Percentiles rank a stretch among this genome's conserved stretches.
phyloP scores from a whole-genome alignment of 2,888 invertebrate genomes.

The Vanessa cardui region DNA sequence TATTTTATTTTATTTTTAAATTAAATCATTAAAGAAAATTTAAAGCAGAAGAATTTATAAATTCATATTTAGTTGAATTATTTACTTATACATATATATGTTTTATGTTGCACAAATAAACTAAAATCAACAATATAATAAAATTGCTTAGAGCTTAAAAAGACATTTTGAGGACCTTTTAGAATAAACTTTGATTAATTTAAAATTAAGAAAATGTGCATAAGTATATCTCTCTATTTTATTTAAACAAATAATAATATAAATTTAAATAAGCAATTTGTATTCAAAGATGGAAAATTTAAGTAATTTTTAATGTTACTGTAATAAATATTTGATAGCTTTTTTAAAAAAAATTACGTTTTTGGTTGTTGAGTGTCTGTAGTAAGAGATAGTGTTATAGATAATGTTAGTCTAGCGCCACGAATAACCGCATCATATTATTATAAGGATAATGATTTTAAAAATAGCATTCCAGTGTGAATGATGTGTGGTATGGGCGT shows the following conservation, averaged over 20 bases:
- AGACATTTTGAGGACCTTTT: constrained; percentile 5
- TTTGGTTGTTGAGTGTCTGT: constrained; percentile 4
- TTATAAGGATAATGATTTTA: neutral
- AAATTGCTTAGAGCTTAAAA: constrained; percentile 10
- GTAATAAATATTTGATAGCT: neutral
- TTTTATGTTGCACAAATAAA: neutral
- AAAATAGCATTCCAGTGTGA: neutral
- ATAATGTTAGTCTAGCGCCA: neutral
- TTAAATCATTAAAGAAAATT: too few relatives aligned
- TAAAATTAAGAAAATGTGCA: neutral
- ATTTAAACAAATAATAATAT: neutral
- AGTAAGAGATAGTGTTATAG: neutral
- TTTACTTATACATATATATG: neutral
- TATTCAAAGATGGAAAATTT: neutral
- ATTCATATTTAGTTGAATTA: too few relatives aligned
- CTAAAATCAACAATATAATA: neutral
- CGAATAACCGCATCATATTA: constrained; percentile 7
- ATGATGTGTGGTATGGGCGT: neutral
- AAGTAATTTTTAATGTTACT: neutral
- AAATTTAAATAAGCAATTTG: neutral
- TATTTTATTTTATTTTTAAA: too few relatives aligned
- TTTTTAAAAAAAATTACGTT: neutral
- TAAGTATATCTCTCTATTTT: neutral
- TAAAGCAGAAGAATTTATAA: too few relatives aligned
- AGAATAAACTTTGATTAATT: neutral